Evolutionary conservation across 2,888 invertebrate genomes (phyloP), one percentile per base, ranked within the genome.

Genomic region (Papilio protenor): DNA sequence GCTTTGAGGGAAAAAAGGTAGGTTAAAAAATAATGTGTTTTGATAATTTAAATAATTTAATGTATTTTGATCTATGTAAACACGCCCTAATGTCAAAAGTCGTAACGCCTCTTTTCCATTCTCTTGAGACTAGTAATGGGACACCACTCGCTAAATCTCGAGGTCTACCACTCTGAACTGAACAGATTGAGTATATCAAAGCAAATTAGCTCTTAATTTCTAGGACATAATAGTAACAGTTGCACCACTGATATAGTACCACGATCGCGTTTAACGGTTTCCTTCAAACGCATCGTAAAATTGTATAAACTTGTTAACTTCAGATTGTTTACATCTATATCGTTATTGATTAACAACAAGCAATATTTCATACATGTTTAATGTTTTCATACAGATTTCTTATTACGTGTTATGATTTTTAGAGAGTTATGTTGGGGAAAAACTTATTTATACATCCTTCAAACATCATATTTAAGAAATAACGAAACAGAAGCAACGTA

Each of bases 91-190:
- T 74, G 4, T 66, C 47, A 33, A 5, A 47, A 47, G 18, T 74
- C 47, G 52, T 47, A 75, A 27, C 49, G 49, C 45, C 49, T 49
- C 61, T 6, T 66, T 52, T 52, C 61, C 74, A 64, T 64, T 75
- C 66, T 69, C 69, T 27, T 27, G 69, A 73, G 73, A 77, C 57
- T 27, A 59, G 70, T 74, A 70, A 73, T 59, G 69, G 73, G 40
- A 69, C 52, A 64, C 76, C 76, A 40, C 72, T 70, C 49, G 70
- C 57, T 77, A 27, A 49, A 69, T 74, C 74, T 77, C 77, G 77
- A 77, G 77, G 74, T 70, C 70, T 77, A 71, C 77, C 18, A 73
- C 23, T 73, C 55, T 57, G 69, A 33, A 52, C 73, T 45, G 16
- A 21, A 21, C 27, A 16, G 8, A 57, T 55, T 23, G 27, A 8